Conservation (phyloP, 2,797 vertebrate genomes). For the Eurystomus glaucurus region DNA sequence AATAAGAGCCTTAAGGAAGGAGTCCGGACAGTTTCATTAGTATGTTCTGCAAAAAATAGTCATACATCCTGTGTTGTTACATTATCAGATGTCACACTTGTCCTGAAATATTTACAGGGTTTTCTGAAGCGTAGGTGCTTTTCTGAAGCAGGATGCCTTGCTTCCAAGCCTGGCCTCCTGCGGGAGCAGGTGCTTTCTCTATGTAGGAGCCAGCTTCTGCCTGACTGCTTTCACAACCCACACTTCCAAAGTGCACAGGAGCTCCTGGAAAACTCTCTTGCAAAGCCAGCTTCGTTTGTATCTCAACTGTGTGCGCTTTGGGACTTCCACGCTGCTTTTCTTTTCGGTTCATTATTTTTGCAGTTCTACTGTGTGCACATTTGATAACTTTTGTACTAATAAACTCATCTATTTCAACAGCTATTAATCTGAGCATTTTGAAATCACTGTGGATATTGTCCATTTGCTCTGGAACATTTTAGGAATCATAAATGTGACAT, state of each 20-base stretch:
- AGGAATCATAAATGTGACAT: conserved; percentile 6
- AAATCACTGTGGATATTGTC: background rate
- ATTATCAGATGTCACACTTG: background rate
- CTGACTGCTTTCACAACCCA: background rate
- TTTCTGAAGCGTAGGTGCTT: background rate
- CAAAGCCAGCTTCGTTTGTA: background rate
- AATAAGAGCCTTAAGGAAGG: background rate
- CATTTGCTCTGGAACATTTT: background rate
- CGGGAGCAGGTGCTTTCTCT: background rate
- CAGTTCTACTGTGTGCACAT: background rate
- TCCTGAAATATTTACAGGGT: background rate
- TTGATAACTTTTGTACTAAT: conserved; percentile 17
- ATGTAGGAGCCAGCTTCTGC: background rate
- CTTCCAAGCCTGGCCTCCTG: background rate
- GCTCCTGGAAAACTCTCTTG: background rate
- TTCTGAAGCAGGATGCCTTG: background rate
- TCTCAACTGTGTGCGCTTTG: background rate
- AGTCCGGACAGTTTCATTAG: background rate
- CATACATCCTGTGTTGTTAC: background rate
- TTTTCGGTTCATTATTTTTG: background rate
- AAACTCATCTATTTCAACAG: conserved; percentile 5
- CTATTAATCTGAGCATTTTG: conserved; percentile 19
- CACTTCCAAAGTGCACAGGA: background rate
- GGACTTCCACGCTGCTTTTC: background rate
- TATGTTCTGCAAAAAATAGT: background rate